Conservation (phyloP, 2,888 invertebrate genomes). For the Rhamphomyia laevipes region DNA sequence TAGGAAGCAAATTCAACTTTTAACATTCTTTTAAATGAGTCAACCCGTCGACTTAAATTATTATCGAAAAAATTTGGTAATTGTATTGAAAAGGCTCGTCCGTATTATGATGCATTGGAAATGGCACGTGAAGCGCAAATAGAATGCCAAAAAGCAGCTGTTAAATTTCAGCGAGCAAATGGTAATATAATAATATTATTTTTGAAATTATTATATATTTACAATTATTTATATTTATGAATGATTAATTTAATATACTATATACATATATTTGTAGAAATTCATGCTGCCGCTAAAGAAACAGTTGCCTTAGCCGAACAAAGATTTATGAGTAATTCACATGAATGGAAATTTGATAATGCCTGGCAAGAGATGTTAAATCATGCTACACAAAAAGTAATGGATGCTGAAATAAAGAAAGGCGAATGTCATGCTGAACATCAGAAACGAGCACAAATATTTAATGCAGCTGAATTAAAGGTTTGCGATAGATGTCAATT, state of each 20-base stretch:
- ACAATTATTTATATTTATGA: neutral
- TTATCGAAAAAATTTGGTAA: conserved; percentile 71
- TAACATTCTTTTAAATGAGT: conserved; percentile 72
- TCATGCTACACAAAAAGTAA: conserved; percentile 89
- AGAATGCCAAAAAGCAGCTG: conserved; percentile 83
- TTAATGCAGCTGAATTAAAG: conserved; percentile 69
- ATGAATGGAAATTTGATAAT: conserved; percentile 69
- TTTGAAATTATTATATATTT: neutral
- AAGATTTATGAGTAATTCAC: conserved; percentile 42
- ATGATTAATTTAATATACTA: neutral
- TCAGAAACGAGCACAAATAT: conserved; percentile 65
- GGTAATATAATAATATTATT: conserved; percentile 41
- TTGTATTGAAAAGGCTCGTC: conserved; percentile 79
- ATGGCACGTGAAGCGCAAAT: conserved; percentile 63
- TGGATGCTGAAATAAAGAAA: conserved; percentile 86
- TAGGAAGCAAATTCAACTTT: conserved; percentile 91
- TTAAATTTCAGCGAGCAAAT: conserved; percentile 80
- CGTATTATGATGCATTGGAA: conserved; percentile 77
- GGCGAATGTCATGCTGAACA: conserved; percentile 82
- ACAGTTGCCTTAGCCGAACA: conserved; percentile 85
- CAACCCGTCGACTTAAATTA: conserved; percentile 67
- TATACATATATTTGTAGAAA: conserved; percentile 42
- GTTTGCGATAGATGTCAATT: conserved; percentile 30
- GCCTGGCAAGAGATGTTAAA: conserved; percentile 97
- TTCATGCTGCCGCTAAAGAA: conserved; percentile 88